phyloP scores from a whole-genome alignment of 2,113 vertebrate genomes.

The Symphodus melops region DNA sequence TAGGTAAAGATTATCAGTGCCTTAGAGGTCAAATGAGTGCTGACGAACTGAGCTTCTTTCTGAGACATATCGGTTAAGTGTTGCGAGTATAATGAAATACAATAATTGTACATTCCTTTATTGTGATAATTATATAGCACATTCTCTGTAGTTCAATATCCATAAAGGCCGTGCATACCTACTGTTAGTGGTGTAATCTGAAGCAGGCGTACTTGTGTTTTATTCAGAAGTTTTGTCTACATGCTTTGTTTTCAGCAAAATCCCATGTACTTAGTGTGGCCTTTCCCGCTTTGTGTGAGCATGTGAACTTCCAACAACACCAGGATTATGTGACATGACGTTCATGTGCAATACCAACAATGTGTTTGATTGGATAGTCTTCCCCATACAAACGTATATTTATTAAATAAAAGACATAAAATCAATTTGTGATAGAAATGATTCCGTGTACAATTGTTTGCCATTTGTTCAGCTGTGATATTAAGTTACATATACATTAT shows the following conservation, averaged over 20 bases:
- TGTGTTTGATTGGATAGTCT: slow-evolving; percentile 49
- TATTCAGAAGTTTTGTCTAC: slow-evolving; percentile 1
- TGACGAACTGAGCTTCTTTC: slow-evolving; percentile 29
- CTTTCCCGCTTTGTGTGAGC: slow-evolving; percentile 19
- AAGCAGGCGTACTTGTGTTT: slow-evolving; percentile 12
- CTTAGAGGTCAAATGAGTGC: slow-evolving; percentile 53
- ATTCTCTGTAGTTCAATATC: background rate
- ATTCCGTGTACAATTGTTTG: slow-evolving; percentile 6
- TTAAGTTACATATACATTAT: slow-evolving; percentile 26
- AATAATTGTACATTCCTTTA: background rate
- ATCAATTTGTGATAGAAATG: slow-evolving; percentile 26
- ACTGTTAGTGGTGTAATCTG: slow-evolving; percentile 11
- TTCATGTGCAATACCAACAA: slow-evolving; percentile 57
- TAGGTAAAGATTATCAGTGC: slow-evolving; percentile 55
- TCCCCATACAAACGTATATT: slow-evolving; percentile 62
- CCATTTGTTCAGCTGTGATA: background rate
- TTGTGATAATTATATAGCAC: slow-evolving; percentile 1
- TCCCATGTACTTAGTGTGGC: slow-evolving; percentile 28
- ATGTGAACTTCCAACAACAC: slow-evolving; percentile 28
- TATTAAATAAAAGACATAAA: slow-evolving; percentile 70
- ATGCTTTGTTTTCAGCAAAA: slow-evolving; percentile 28
- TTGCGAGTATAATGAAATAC: background rate
- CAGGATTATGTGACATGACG: slow-evolving; percentile 28
- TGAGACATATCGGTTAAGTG: slow-evolving; percentile 26
- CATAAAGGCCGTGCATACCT: background rate